Evolutionary conservation across 1,140 invertebrate genomes (phyloP), one percentile per base, ranked within the genome.

Genomic region (Drosophila sproati): DNA sequence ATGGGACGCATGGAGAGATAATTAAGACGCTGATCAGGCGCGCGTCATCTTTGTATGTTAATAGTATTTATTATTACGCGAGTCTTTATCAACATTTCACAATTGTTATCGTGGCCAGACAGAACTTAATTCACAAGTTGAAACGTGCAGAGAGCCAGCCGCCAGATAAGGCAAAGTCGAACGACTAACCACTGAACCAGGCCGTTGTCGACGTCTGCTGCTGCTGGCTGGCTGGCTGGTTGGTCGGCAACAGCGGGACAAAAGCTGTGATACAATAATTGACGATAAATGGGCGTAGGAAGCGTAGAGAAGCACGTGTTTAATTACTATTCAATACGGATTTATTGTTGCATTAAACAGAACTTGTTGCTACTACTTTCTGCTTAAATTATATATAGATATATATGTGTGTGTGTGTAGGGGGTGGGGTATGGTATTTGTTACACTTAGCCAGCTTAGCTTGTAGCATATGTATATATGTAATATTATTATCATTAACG

Each of bases 341-440:
- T 85, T 83, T 85, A 80, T 74, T 78, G 61, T 80, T 62, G 50
- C 66, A 79, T 67, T 41, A 67, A 66, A 67, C 61, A 78, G 63
- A 70, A 72, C 56, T 78, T 57, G 73, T 64, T 64, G 32, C 56
- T 47, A 83, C 20, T 39, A 39, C 80, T 80, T 77, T 86, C 55
- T 35, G 73, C 69, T 80, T 68, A 77, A 75, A 74, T 62, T 68
- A 68, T 47, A 59, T 59, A 39, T 60, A 45, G 66, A 39, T 71
- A 31, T 54, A 28, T 35, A 41, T 55, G 54, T 51, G 41, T 12
- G 32, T 56, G 32, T 34, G 28, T 12, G 37, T 5, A 34, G 34
- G 7, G 12, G 20, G 20, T 20, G 39, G 37, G 8, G 31, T 6
- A 28, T 20, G 39, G 39, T 66, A 73, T 48, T 73, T 73, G 50